Evolutionary conservation across 2,797 vertebrate genomes (phyloP), one percentile per base, ranked within the genome.

Genomic region (Pipistrellus pipistrellus): DNA sequence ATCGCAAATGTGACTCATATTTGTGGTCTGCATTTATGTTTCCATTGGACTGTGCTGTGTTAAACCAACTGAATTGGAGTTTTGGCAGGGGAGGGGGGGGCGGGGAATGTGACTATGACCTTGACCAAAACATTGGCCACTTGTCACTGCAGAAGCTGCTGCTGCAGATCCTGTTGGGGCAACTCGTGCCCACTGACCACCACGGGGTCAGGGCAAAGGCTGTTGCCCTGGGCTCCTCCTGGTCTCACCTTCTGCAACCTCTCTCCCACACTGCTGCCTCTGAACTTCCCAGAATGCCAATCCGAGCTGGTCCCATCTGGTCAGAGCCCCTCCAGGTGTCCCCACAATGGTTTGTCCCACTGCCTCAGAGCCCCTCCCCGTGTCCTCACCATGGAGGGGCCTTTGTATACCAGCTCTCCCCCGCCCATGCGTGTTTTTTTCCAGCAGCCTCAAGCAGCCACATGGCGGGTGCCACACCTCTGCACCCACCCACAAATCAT

Each of bases 181-280:
- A 27, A 18, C 1, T 0, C 1, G 18, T 0, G 1, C 2, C 53
- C 13, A 18, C 13, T 0, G 3, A 14, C 53, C 44, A 10, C 14
- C 6, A 5, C 0, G 1, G 13, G 21, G 35, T 25, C 38, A 15
- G 27, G 62, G 32, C 21, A 35, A 51, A 15, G 6, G 64, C 51
- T 1, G 0, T 68, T 51, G 35, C 57, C 32, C 21, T 8, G 76
- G 85, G 25, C 44, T 46, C 78, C n/a, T 48, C 25, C 9, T 7
- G 77, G n/a, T 1, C 23, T 14, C 13, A n/a, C 51, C 71, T 35
- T 4, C 25, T 10, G 35, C 30, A 1, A 1, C 3, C 73, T 8
- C 1, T 66, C 53, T 15, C 46, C 69, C 55, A 15, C 64, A 66
- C 0, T 5, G 53, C 64, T 12, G 3, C n/a, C 85, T 78, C 68